Conservation (phyloP, 2,113 vertebrate genomes). For the Brachionichthys hirsutus region DNA sequence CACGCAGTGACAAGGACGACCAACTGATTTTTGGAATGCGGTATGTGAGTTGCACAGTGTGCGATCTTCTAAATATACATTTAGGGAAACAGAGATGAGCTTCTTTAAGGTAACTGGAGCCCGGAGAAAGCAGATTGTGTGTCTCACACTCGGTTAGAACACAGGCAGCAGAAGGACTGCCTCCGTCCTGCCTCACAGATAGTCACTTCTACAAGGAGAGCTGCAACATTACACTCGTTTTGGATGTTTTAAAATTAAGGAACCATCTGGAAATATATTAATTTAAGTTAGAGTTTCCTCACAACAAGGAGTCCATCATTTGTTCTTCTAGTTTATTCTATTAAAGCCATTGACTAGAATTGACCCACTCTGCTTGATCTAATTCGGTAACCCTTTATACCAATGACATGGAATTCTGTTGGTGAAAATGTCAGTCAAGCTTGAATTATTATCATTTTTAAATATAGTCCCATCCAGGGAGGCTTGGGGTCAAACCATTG, state of each 20-base stretch:
- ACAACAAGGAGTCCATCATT: not conserved
- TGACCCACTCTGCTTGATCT: too few relatives aligned
- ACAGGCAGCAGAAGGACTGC: slow-evolving; percentile 13
- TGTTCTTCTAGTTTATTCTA: too few relatives aligned
- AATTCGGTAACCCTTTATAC: not conserved
- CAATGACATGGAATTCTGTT: slow-evolving; percentile 3
- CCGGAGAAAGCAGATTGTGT: slow-evolving; percentile 53
- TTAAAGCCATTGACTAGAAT: too few relatives aligned
- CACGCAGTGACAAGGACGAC: slow-evolving; percentile 50
- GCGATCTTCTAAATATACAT: slow-evolving; percentile 77
- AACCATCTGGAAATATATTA: not conserved
- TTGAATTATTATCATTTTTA: slow-evolving; percentile 1
- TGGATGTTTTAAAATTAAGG: not conserved
- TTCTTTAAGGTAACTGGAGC: slow-evolving; percentile 70
- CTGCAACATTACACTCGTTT: not conserved
- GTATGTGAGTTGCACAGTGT: slow-evolving; percentile 63
- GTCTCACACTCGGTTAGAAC: slow-evolving; percentile 36
- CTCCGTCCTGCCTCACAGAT: not conserved
- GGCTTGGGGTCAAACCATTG: not conserved
- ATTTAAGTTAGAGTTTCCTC: not conserved
- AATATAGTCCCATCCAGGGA: slow-evolving; percentile 22
- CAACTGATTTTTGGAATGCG: slow-evolving; percentile 65
- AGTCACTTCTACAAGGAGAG: too few relatives aligned
- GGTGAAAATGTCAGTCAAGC: slow-evolving; percentile 14
- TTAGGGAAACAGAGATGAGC: slow-evolving; percentile 66